Evolutionary conservation across 2,797 vertebrate species (phyloP), one percentile per base, ranked within the genome.

Genomic region (Pogoniulus pusillus): DNA sequence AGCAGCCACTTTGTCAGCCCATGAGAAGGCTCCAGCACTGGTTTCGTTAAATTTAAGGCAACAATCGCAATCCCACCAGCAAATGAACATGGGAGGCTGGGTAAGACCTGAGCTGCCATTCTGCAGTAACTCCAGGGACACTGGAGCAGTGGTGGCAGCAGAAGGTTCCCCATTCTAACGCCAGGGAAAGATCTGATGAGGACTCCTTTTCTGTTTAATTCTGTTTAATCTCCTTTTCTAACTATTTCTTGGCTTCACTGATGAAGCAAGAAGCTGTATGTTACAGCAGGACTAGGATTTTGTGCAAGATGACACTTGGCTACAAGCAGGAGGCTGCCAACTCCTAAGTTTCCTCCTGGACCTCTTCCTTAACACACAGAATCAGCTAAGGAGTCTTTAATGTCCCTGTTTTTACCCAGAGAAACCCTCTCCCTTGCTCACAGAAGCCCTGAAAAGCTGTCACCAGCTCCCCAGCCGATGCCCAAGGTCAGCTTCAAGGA

Each of bases 11-110:
- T 12, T 27, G 26, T 6, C 51, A 37, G 43, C 43, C 6, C 41
- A 6, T 0, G 12, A 63, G 16, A 82, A 23, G 0, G 1, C 17
- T 20, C 59, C 71, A 16, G 0, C 0, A 1, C 0, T 49, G 62
- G 65, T 13, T 45, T 26, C 37, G 27, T 29, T 2, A 2, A 8
- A 2, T 18, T 27, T 7, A 24, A 68, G 76, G 70, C 11, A 30
- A 10, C 4, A 12, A 12, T 2, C 80, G 43, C 8, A 23, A 32
- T 5, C 2, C 51, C 77, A 29, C 13, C 41, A 35, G 77, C 35
- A 58, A 55, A 53, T 0, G 0, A 22, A 34, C 1, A 2, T 24
- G 9, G 73, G 34, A 30, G 37, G 62, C 55, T 37, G 74, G 71
- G 60, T 30, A 77, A 43, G 55, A 30, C n/a, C 29, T 12, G 22